Evolutionary conservation across 2,797 vertebrate genomes (phyloP), one percentile per base, ranked within the genome.

Genomic region (Sebastiscus albofasciatus): DNA sequence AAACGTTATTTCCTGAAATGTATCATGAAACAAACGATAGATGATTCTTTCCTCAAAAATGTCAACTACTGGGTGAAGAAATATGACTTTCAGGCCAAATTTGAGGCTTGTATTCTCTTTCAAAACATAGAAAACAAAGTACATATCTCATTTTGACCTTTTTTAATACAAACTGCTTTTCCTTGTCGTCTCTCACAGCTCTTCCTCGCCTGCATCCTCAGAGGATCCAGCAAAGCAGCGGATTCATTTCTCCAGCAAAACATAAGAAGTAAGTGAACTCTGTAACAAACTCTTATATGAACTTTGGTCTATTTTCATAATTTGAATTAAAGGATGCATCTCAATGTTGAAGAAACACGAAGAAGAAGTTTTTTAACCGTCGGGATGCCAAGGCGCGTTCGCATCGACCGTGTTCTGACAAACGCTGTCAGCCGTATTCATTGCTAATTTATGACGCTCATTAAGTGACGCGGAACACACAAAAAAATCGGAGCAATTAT

Each of bases 391-490:
- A n/a, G 65, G 77, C 58, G 31, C 82, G 75, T 93, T 94, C 90
- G 77, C 81, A 81, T 90, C 74, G 73, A 72, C 81, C 64, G 92
- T 95, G 94, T 95, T 96, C 96, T 94, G 89, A 97, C 96, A 96
- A 97, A 97, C 92, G 95, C 95, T 96, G 97, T 97, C 97, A 97
- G 96, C 94, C 94, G 94, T 94, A 94, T 97, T 98, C 97, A 97
- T 97, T 96, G 97, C 96, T 98, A 98, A 99, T 99, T 98, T 97
- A 99, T 97, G 96, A 96, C 91, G 84, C 96, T 99, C 98, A 98
- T 99, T 99, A 99, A 96, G 96, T 96, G 95, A 96, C 93, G 96
- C 90, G 96, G 96, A 97, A 92, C 82, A 83, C 97, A 83, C 86
- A 82, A 82, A 36, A 96, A 98, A 97, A 96, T 94, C 93, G 1